A percentile compares a stretch with the other conserved stretches of the same genome.
phyloP scores from a whole-genome alignment of 1,140 invertebrate species.

The Phymastichus coffea region DNA sequence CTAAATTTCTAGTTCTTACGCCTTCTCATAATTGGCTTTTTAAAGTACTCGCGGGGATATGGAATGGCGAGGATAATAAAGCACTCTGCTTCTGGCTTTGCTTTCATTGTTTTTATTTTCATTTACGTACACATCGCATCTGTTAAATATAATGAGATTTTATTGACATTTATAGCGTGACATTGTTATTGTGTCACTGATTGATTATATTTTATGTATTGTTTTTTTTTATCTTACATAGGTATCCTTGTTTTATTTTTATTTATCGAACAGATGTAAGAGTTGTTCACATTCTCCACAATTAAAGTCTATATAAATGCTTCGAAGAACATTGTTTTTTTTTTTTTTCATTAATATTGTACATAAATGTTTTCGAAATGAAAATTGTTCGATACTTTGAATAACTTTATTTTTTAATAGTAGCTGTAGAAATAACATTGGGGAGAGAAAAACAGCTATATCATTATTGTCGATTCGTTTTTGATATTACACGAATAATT shows the following conservation, averaged over 20 bases:
- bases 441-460: too few relatives aligned
- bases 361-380: too few relatives aligned
- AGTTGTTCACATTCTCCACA: slow-evolving; percentile 7
- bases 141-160: slow-evolving; percentile 7
- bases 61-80: too few relatives aligned
- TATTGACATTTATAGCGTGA: slow-evolving; percentile 12
- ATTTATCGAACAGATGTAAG: slow-evolving; percentile 26
- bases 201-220: slow-evolving; percentile 4
- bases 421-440: too few relatives aligned
- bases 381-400: too few relatives aligned
- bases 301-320: slow-evolving; percentile 6
- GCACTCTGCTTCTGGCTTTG: background rate
- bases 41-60: too few relatives aligned
- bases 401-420: too few relatives aligned
- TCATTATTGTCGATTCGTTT: background rate
- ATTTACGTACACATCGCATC: slow-evolving; percentile 2
- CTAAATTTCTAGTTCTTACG: too few relatives aligned
- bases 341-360: too few relatives aligned
- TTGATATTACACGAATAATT: background rate
- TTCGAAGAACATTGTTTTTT: background rate
- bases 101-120: background rate
- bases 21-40: too few relatives aligned
- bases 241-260: too few relatives aligned
- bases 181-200: slow-evolving; percentile 5
- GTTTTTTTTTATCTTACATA: slow-evolving; percentile 13